Conservation (phyloP, 2,113 vertebrate genomes). For the Gorsachius goisagi region DNA sequence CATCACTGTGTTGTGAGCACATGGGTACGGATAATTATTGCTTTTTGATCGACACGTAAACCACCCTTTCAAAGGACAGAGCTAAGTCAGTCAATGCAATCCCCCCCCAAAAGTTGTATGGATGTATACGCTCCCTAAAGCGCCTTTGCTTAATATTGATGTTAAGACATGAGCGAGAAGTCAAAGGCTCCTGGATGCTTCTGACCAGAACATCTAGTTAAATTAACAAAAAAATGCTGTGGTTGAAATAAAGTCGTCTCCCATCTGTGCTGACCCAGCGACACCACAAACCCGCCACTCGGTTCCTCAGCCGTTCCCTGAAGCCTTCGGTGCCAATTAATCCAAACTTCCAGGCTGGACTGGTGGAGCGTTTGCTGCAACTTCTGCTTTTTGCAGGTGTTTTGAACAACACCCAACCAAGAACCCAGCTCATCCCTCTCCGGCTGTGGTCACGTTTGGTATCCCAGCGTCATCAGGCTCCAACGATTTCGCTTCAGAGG, state of each 20-base stretch:
- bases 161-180: accelerated
- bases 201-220: background rate
- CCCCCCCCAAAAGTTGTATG: accelerated
- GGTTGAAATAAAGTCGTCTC: accelerated
- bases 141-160: background rate
- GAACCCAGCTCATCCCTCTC: background rate
- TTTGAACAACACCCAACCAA: background rate
- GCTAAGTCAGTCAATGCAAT: accelerated
- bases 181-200: background rate
- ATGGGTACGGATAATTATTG: background rate
- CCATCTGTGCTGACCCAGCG: background rate
- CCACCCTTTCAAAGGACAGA: background rate
- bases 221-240: accelerated
- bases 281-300: accelerated
- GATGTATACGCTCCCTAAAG: background rate
- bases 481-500: background rate
- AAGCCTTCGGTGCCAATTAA: background rate
- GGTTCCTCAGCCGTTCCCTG: background rate
- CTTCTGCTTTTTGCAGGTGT: background rate
- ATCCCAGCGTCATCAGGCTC: background rate
- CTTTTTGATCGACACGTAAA: background rate
- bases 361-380: background rate
- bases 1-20: background rate
- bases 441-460: accelerated
- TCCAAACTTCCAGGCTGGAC: background rate